Base-by-base conservation (phyloP, 1,140 invertebrate genomes). In the Parapsyche elsis region DNA sequence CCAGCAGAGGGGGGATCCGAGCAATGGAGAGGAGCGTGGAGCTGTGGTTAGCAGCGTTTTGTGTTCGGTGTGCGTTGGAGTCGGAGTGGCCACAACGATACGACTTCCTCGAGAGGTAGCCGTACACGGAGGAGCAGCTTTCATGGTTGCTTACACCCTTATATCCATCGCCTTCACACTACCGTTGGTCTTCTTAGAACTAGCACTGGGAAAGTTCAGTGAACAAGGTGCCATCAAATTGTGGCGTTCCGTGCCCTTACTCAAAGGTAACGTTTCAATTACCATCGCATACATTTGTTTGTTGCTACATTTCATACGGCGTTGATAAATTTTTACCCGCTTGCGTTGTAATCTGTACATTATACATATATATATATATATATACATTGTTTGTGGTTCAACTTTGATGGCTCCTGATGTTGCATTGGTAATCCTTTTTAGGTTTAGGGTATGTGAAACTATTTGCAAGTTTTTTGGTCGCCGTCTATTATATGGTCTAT, bases 191-290 rank as follows among this genome's bases (percentile, higher is more conserved):
- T 93, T 94, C 82, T 88, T 94, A 79, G 94, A 95, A 86, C 90
- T 94, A 9, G 91, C 92, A 0, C 88, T 95, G 14, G 94, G 94
- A 1, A 93, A 95, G 85, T 93, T 94, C 84, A 92, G 92, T 46
- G 92, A 93, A 84, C 90, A 90, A 84, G 93, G 94, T 45, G 92
- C 93, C 45, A 91, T 93, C 79, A 93, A 92, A 38, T 90, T 93
- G 78, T 95, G 93, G 93, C 89, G 92, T 79, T 93, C 94, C 81
- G 92, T 93, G 64, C 94, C 94, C 1, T 86, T 95, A 5, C 92
- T 94, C 83, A 92, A 92, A 91, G 94, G 93, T 94, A 83, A 75
- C 9, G n/a, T n/a, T n/a, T n/a, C n/a, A n/a, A n/a, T n/a, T n/a
- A n/a, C n/a, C n/a, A n/a, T n/a, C n/a, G n/a, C n/a, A n/a, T n/a